Percentiles rank a stretch among this genome's conserved stretches.
Evolutionary conservation across 1,140 invertebrate genomes (phyloP).

Genomic region (Eueides isabella): DNA sequence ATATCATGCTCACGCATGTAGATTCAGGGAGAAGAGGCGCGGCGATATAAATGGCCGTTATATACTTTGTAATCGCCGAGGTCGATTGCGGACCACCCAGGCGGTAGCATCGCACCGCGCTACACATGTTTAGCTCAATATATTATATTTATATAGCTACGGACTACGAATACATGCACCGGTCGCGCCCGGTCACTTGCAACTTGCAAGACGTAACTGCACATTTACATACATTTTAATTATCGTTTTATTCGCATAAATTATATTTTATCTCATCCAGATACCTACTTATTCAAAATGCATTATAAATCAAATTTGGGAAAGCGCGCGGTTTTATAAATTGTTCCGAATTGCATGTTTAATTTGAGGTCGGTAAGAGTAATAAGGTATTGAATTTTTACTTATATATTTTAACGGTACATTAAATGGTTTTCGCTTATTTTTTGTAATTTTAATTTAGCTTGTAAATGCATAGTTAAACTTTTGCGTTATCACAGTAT

Average conservation of each 20-base stretch:
- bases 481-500: background rate
- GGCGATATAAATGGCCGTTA: constrained; percentile 55
- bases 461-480: no score
- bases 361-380: background rate
- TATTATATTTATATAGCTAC: constrained; percentile 17
- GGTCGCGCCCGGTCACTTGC: constrained; percentile 19
- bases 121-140: constrained; percentile 43
- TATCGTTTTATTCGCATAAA: constrained; percentile 51
- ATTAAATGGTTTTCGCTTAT: background rate
- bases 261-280: constrained; percentile 5
- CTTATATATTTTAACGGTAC: constrained; percentile 1
- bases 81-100: constrained; percentile 75
- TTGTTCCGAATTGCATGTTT: background rate
- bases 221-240: constrained; percentile 55
- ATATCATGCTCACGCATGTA: constrained; percentile 27
- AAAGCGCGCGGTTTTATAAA: constrained; percentile 1
- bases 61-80: constrained; percentile 64
- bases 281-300: background rate
- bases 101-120: constrained; percentile 50
- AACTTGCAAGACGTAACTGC: constrained; percentile 19
- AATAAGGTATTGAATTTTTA: constrained; percentile 1
- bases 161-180: constrained; percentile 17
- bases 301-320: constrained; percentile 16
- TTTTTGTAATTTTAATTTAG: background rate
- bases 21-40: constrained; percentile 35